Evolutionary conservation across 1,140 invertebrate genomes (phyloP), one percentile per base, ranked within the genome.

Genomic region (Drosophila parabipectinata): DNA sequence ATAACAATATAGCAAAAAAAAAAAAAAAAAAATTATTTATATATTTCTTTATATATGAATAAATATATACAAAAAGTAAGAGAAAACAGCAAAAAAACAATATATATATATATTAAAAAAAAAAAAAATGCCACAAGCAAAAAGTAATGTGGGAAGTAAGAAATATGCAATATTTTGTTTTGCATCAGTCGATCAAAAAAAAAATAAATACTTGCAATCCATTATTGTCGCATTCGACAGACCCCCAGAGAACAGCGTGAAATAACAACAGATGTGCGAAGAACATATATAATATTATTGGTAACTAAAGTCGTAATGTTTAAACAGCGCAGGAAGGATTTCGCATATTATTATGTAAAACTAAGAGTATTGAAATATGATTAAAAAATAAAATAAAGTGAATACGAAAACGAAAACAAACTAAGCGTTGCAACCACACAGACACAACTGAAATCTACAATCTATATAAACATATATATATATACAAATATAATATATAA

Each of bases 291-390:
- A 63, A 34, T 64, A 67, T 64, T 63, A 51, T 32, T 66, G 45
- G 51, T 41, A 50, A 61, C 47, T 53, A 18, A 21, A 37, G 30
- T 30, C 61, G 53, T 47, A 34, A 34, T 39, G 57, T 58, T 57
- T 15, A 45, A 37, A 60, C 26, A 48, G 18, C 56, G 44, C 21
- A 39, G 34, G 32, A 15, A 24, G 45, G 26, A 66, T 47, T 47
- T 47, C 15, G 73, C 82, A 64, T 71, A 85, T 75, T 72, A 77
- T 85, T 69, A 81, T 81, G 76, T 81, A 87, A 81, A 80, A 77
- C 54, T 85, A 87, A 74, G 81, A 63, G 63, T 85, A 85, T 87
- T 85, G 74, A 85, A 81, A 78, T 81, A 81, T 72, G 66, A 64
- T 64, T 50, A 64, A 59, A 59, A 76, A 41, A 39, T 80, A 72